These are phyloP conservation scores for Sympetrum striolatum DNA, from an alignment of 2,888 invertebrate species.

Conservation along the genomic window DNA sequence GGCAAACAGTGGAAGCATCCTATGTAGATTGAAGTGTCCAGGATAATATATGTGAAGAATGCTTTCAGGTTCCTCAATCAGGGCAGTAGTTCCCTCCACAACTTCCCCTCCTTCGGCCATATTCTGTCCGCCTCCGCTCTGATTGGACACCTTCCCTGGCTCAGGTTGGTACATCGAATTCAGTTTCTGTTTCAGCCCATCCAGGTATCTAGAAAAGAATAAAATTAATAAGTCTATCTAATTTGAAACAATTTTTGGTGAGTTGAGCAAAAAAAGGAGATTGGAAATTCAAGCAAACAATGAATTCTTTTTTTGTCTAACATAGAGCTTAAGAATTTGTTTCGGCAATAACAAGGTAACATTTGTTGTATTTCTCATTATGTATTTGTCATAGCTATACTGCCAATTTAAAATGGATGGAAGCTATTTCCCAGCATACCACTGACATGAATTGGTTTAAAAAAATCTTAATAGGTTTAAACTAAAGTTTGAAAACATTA, in stretches of 20 bases:
- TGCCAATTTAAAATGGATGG: no score
- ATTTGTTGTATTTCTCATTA: no score
- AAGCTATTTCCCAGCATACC: no score
- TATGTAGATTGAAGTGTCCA: conserved; percentile 83
- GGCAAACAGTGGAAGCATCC: conserved; percentile 82
- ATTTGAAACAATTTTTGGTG: not conserved
- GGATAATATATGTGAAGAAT: conserved; percentile 85
- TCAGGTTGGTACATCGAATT: conserved; percentile 75
- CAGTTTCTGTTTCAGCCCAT: conserved; percentile 75
- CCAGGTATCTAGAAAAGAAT: conserved; percentile 71
- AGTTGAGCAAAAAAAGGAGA: no score
- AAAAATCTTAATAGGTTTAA: no score
- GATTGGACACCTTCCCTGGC: conserved; percentile 58
- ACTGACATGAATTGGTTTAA: no score
- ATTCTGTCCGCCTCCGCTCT: conserved; percentile 51
- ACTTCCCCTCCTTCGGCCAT: conserved; percentile 43
- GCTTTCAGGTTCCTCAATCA: conserved; percentile 53
- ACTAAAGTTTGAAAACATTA: no score
- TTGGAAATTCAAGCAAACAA: no score
- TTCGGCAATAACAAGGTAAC: no score
- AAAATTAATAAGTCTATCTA: not conserved
- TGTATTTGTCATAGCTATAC: no score
- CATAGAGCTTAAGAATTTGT: no score
- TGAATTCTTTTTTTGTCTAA: no score
- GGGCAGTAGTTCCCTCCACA: conserved; percentile 55